These are phyloP conservation scores for Melipona quadrifasciata DNA, from an alignment of 1,140 invertebrate species.

Conservation along the genomic window DNA sequence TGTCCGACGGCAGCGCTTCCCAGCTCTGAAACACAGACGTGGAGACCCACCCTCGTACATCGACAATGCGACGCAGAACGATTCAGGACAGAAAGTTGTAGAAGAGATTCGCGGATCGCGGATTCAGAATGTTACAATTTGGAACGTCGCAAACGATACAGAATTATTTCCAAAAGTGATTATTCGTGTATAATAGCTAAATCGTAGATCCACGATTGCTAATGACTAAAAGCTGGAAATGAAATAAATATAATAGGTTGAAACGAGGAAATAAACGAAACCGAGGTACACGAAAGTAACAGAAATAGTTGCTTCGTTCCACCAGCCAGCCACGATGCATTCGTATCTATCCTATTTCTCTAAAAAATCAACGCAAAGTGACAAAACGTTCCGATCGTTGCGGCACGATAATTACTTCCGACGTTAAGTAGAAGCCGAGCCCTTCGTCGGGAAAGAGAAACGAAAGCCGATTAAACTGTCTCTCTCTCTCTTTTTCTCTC, in stretches of 20 bases:
- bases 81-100: background rate
- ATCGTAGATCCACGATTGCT: no score
- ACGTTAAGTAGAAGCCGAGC: conserved; percentile 54
- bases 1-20: conserved; percentile 94
- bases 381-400: background rate
- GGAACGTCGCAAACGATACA: no score
- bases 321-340: background rate
- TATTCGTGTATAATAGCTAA: no score
- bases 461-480: conserved; percentile 61
- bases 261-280: background rate
- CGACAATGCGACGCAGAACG: accelerated
- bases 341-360: background rate
- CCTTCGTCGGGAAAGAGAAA: background rate
- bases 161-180: no score
- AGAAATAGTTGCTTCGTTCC: background rate
- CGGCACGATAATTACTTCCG: conserved; percentile 31
- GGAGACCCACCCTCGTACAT: background rate
- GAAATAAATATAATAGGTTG: background rate
- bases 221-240: no score
- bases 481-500: no score
- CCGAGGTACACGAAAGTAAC: background rate
- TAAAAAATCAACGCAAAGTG: background rate
- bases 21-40: conserved; percentile 87
- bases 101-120: background rate
- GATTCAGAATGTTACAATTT: background rate